Conservation (phyloP, 2,113 vertebrate genomes). For the Jacana jacana region DNA sequence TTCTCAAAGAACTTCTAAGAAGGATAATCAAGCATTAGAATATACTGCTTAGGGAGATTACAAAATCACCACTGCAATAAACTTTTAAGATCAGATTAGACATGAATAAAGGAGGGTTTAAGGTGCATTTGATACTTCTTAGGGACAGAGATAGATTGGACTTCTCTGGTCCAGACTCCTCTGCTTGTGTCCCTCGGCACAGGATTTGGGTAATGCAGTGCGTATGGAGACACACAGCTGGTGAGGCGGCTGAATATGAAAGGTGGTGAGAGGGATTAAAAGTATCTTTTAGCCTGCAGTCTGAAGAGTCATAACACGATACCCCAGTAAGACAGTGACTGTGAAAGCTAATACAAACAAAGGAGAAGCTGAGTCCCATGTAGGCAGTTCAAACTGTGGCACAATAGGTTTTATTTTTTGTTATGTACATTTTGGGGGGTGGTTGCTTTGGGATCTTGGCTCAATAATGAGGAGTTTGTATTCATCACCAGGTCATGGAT, state of each 20-base stretch:
- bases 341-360: background rate
- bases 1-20: background rate
- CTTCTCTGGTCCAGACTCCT: background rate
- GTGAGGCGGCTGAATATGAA: background rate
- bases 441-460: background rate
- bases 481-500: slow-evolving; percentile 89
- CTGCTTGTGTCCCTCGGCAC: background rate
- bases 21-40: background rate
- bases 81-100: background rate
- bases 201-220: background rate
- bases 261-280: background rate
- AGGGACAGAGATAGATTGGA: background rate
- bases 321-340: background rate
- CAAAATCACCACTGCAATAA: background rate
- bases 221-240: background rate
- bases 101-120: background rate
- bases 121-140: background rate
- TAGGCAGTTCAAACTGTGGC: background rate
- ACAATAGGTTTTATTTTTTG: accelerated
- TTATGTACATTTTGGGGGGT: background rate
- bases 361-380: background rate
- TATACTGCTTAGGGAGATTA: background rate
- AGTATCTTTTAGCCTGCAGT: background rate
- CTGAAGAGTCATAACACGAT: background rate
- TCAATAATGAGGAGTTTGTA: background rate